Percentiles rank a stretch among this genome's conserved stretches.
Conservation (phyloP, 1,140 invertebrate genomes). For the Chrysomallon squamiferum region DNA sequence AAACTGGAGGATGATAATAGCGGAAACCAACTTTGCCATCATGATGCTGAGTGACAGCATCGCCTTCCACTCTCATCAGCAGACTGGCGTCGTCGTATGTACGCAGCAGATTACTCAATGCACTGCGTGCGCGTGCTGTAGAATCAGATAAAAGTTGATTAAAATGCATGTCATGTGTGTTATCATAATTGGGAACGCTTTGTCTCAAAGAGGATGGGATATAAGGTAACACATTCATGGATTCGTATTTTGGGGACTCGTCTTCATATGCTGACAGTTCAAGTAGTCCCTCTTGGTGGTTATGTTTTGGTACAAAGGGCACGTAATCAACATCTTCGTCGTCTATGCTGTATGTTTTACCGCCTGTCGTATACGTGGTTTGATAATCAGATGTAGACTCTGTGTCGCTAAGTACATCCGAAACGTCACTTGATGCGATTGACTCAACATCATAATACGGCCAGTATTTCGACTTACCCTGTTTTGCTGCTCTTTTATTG, state of each 20-base stretch:
- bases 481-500: slow-evolving; percentile 4
- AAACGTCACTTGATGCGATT: slow-evolving; percentile 8
- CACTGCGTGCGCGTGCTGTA: background rate
- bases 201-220: background rate
- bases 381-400: slow-evolving; percentile 15
- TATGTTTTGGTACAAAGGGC: slow-evolving; percentile 16
- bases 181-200: slow-evolving; percentile 4
- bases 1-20: slow-evolving; percentile 5
- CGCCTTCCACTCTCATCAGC: slow-evolving; percentile 12
- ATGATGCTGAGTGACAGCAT: background rate
- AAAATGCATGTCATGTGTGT: slow-evolving; percentile 3
- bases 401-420: slow-evolving; percentile 12
- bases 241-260: slow-evolving; percentile 7
- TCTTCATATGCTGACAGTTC: slow-evolving; percentile 12
- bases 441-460: slow-evolving; percentile 17
- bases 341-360: slow-evolving; percentile 4
- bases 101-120: background rate
- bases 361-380: background rate
- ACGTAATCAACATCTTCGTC: slow-evolving; percentile 19
- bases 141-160: slow-evolving; percentile 6
- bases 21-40: slow-evolving; percentile 1
- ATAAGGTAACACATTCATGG: background rate
- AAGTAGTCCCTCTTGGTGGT: background rate
- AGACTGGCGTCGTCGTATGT: slow-evolving; percentile 7
- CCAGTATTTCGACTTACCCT: slow-evolving; percentile 9